Evolutionary conservation across 1,140 invertebrate species (phyloP), one percentile per base, ranked within the genome.

Genomic region (Drosophila novamexicana): DNA sequence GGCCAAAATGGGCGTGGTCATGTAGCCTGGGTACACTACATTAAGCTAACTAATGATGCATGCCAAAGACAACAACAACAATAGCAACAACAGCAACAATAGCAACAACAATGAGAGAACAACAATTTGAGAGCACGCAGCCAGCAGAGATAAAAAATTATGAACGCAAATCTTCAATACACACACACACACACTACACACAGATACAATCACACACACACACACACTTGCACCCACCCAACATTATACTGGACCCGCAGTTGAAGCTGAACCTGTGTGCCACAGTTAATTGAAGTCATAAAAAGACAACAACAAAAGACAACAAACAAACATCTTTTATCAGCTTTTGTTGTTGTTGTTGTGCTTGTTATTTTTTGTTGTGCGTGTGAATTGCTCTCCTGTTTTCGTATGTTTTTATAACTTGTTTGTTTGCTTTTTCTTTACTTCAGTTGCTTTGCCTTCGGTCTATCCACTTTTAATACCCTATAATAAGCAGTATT

Each of bases 21-120:
- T 72, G 63, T 69, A 47, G 61, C 62, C 69, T 70, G 59, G 22
- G 58, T 73, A 81, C 83, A 88, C 71, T 88, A 86, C 82, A 86
- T 86, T 86, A 86, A 79, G 82, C 82, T 79, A 85, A 85, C 82
- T 85, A 85, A 88, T 86, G 82, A 86, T 86, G 82, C 83, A 86
- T 88, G 79, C 83, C 82, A 57, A 72, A 71, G 62, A 82, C 74
- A 79, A 81, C 68, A 73, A 65, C 52, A 70, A 77, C 39, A 59
- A 64, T 42, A 74, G 29, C 14, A 40, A 52, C 57, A 44, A 37
- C 56, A 77, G 72, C 67, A 77, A 39, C 65, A 37, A 36, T 14
- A 16, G 16, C 29, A 10, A 56, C 77, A 83, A 77, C 77, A 80
- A 85, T 62, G 66, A 68, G 69, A 64, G 69, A 67, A 81, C 79